A percentile compares a stretch with the other conserved stretches of the same genome.
phyloP scores from a whole-genome alignment of 2,888 invertebrate genomes.

The Hetaerina titia region DNA sequence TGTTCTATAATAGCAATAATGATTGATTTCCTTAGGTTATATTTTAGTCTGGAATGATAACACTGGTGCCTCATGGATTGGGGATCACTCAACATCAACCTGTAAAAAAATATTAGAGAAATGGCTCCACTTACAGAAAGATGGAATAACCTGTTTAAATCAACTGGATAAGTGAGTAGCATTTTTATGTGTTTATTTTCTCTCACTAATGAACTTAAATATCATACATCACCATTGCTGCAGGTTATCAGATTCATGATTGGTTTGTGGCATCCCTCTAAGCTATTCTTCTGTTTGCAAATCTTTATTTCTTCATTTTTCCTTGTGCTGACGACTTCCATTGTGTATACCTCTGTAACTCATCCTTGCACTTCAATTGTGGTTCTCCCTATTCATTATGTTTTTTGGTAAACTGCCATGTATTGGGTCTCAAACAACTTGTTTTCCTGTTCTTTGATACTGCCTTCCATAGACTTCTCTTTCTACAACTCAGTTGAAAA shows the following conservation, averaged over 20 bases:
- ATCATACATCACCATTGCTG: too few species aligned
- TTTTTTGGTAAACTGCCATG: too few species aligned
- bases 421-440: too few species aligned
- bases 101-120: not conserved
- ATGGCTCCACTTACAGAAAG: conserved; percentile 19
- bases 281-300: conserved; percentile 29
- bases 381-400: too few species aligned
- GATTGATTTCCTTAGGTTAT: not conserved
- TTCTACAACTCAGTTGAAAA: too few species aligned
- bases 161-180: not conserved
- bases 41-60: conserved; percentile 50
- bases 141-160: conserved; percentile 27
- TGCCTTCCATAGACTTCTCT: too few species aligned
- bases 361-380: too few species aligned
- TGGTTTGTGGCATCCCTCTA: too few species aligned
- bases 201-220: not conserved
- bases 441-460: too few species aligned
- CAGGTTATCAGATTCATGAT: too few species aligned
- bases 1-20: not conserved
- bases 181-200: not conserved
- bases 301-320: conserved; percentile 20
- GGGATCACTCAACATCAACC: not conserved
- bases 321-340: too few species aligned
- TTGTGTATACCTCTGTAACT: too few species aligned
- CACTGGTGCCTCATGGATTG: not conserved